Conservation (phyloP, 2,113 vertebrate genomes). For the Entomyzon cyanotis region DNA sequence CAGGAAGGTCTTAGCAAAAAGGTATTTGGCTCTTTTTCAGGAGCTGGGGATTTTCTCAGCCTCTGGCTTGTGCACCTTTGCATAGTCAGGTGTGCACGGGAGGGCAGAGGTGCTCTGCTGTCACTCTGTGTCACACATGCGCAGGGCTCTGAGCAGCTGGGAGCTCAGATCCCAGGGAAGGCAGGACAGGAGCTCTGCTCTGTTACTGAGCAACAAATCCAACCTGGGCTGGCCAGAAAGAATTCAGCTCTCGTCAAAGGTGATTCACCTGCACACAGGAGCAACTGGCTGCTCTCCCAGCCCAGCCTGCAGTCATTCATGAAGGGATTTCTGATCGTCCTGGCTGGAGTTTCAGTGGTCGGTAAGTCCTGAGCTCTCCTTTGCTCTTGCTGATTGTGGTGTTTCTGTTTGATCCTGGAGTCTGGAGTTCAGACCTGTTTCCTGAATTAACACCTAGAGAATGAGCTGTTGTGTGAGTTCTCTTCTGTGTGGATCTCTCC, state of each 20-base stretch:
- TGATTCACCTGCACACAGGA: background rate
- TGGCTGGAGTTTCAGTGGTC: conserved; percentile 20
- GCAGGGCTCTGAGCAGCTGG: fast-evolving
- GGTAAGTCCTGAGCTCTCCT: conserved; percentile 67
- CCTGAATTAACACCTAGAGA: background rate
- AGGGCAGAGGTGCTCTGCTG: background rate
- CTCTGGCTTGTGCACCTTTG: background rate
- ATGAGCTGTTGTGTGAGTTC: background rate
- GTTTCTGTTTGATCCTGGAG: background rate
- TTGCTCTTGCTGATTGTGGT: fast-evolving
- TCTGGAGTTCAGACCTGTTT: background rate
- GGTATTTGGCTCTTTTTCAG: conserved; percentile 21
- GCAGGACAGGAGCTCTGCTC: background rate
- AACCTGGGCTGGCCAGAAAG: background rate
- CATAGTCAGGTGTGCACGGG: background rate
- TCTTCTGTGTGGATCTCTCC: background rate
- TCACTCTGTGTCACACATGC: background rate
- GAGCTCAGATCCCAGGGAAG: background rate
- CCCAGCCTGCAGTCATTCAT: conserved; percentile 26
- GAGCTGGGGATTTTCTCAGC: background rate
- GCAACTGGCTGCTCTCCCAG: background rate
- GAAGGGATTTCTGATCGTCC: conserved; percentile 61
- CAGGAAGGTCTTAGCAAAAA: conserved; percentile 48
- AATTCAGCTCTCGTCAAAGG: background rate
- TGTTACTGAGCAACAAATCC: background rate